A percentile compares a stretch with the other conserved stretches of the same genome.
Evolutionary conservation across 2,113 vertebrate species (phyloP).

Genomic region (Candoia aspera): DNA sequence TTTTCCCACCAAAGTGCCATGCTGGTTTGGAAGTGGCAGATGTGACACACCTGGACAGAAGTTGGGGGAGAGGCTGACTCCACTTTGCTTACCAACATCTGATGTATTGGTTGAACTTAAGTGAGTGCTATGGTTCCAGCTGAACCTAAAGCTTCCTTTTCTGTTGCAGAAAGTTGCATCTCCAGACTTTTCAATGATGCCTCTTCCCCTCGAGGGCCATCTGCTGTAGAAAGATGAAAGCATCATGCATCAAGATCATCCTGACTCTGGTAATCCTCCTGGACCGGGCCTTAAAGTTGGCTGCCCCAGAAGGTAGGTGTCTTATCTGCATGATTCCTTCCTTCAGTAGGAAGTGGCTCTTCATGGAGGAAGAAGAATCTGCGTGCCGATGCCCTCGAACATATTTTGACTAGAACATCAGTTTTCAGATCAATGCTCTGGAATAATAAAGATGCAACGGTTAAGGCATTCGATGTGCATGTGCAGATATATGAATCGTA

Average conservation of each 20-base stretch:
- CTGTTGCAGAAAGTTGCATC: neutral
- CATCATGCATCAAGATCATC: conserved; percentile 30
- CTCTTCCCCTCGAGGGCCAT: neutral
- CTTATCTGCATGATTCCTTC: neutral
- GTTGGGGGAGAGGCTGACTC: neutral
- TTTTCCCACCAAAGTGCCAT: neutral
- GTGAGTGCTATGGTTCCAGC: neutral
- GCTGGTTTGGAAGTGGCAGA: neutral
- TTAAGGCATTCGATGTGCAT: too few relatives aligned
- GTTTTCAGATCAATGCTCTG: too few relatives aligned
- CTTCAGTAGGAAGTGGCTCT: neutral
- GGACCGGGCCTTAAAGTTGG: neutral
- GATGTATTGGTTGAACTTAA: neutral
- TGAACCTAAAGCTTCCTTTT: neutral
- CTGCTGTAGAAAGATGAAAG: conserved; percentile 34
- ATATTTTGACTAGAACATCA: too few relatives aligned
- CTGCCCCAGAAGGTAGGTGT: conserved; percentile 45
- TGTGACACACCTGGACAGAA: neutral
- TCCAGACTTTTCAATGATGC: neutral
- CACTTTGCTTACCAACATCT: too few relatives aligned
- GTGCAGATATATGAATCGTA: too few relatives aligned
- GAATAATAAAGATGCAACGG: too few relatives aligned
- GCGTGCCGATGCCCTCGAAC: neutral
- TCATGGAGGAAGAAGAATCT: neutral
- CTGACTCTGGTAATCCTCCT: conserved; percentile 32